Conservation (phyloP, 2,797 vertebrate genomes). For the Chaenodraco wilsoni region DNA sequence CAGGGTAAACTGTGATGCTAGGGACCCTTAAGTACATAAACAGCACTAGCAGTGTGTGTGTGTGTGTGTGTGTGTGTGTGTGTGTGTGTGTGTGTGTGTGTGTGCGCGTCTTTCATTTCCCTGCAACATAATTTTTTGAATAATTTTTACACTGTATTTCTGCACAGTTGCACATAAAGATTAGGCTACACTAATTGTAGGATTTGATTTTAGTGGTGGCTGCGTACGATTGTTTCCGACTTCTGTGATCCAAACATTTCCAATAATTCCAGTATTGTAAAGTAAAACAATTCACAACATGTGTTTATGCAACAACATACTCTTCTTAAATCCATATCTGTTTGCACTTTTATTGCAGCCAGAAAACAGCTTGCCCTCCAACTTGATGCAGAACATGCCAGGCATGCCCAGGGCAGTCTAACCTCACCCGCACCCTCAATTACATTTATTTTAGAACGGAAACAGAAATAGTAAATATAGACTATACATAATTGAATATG, state of each 20-base stretch:
- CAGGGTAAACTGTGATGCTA: constrained; percentile 85
- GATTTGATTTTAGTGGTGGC: not conserved
- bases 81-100: constrained; percentile 2
- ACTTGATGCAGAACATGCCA: too few species aligned
- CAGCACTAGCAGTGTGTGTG: constrained; percentile 60
- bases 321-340: not conserved
- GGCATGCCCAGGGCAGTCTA: too few species aligned
- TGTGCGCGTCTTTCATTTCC: not conserved
- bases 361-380: not conserved
- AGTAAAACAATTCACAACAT: not conserved
- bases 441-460: too few species aligned
- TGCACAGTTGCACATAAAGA: not conserved
- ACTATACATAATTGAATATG: too few species aligned
- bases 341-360: not conserved
- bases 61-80: not conserved
- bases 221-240: not conserved
- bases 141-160: not conserved
- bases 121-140: too few species aligned
- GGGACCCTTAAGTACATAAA: constrained; percentile 83
- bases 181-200: not conserved
- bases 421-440: too few species aligned
- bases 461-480: too few species aligned
- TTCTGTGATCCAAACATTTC: not conserved
- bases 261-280: not conserved
- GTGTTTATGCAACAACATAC: not conserved